Percentiles rank a stretch among this genome's conserved stretches.
Evolutionary conservation across 2,888 invertebrate species (phyloP).

Genomic region (Anaspis maculata): DNA sequence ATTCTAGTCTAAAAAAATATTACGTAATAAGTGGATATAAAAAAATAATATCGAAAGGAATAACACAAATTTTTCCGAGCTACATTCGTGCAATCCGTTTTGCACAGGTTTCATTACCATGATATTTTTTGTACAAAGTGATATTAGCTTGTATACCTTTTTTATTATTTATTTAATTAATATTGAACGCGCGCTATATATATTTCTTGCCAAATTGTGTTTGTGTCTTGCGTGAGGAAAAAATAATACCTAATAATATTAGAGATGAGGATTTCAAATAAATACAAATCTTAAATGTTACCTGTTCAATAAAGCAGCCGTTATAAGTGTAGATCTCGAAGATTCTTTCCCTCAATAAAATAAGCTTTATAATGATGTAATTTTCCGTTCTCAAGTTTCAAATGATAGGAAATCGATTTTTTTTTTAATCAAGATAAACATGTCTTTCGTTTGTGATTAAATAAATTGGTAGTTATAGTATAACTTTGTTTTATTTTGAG

Average conservation of each 20-base stretch:
- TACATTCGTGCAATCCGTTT: constrained; percentile 16
- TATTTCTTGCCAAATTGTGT: background rate
- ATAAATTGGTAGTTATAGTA: too few relatives aligned
- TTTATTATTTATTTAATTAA: background rate
- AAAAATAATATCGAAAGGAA: too few relatives aligned
- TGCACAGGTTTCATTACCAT: too few relatives aligned
- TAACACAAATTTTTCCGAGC: constrained; percentile 11
- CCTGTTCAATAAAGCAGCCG: too few relatives aligned
- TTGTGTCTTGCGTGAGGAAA: background rate
- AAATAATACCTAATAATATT: background rate
- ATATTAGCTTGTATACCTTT: constrained; percentile 26
- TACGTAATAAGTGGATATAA: constrained; percentile 7
- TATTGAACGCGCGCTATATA: background rate
- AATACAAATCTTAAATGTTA: constrained; percentile 11
- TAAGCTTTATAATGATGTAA: too few relatives aligned
- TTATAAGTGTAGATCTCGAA: too few relatives aligned
- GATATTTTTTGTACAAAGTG: constrained; percentile 24
- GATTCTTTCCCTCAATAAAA: too few relatives aligned
- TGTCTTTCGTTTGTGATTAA: too few relatives aligned
- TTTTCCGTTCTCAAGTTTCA: too few relatives aligned
- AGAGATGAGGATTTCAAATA: background rate
- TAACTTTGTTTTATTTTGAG: too few relatives aligned
- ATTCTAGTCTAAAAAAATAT: constrained; percentile 23
- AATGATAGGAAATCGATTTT: too few relatives aligned
- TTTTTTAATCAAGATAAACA: too few relatives aligned